A percentile compares a stretch with the other conserved stretches of the same genome.
Evolutionary conservation across 2,888 invertebrate species (phyloP).

Genomic region (Epirrhoe tristata): DNA sequence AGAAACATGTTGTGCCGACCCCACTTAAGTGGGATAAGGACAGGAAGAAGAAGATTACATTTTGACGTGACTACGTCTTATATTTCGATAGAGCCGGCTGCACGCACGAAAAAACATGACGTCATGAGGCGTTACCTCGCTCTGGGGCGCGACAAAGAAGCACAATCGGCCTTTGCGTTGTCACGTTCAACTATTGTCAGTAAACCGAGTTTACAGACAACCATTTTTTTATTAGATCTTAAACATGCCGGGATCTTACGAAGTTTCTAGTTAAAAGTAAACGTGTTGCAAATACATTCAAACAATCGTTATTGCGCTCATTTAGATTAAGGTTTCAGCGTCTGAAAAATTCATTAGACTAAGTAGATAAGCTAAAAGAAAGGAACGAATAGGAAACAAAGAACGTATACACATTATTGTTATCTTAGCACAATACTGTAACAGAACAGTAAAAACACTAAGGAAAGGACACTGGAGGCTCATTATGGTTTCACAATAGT

Average conservation of each 20-base stretch:
- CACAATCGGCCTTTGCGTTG: too few species aligned
- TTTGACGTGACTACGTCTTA: too few species aligned
- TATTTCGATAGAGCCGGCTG: too few species aligned
- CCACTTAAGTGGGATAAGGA: too few species aligned
- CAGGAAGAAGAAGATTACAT: too few species aligned
- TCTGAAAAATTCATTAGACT: conserved; percentile 31
- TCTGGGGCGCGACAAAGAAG: too few species aligned
- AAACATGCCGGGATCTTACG: background rate
- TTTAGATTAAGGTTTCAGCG: conserved; percentile 21
- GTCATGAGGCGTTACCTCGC: too few species aligned
- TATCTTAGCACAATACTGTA: conserved; percentile 28
- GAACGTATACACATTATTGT: conserved; percentile 28
- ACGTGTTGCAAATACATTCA: conserved; percentile 15
- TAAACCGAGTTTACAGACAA: too few species aligned
- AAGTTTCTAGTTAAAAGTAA: conserved; percentile 3
- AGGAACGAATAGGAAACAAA: conserved; percentile 35
- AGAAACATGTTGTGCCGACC: too few species aligned
- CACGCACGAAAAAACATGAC: too few species aligned
- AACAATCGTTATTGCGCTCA: conserved; percentile 19
- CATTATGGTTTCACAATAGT: background rate
- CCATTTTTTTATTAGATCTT: background rate
- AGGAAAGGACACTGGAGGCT: background rate
- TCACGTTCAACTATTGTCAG: too few species aligned
- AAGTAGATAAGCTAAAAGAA: conserved; percentile 35
- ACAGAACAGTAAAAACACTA: conserved; percentile 10